A percentile compares a stretch with the other conserved stretches of the same genome.
Conservation (phyloP, 2,888 invertebrate species). For the Phanerotoma sp. region DNA sequence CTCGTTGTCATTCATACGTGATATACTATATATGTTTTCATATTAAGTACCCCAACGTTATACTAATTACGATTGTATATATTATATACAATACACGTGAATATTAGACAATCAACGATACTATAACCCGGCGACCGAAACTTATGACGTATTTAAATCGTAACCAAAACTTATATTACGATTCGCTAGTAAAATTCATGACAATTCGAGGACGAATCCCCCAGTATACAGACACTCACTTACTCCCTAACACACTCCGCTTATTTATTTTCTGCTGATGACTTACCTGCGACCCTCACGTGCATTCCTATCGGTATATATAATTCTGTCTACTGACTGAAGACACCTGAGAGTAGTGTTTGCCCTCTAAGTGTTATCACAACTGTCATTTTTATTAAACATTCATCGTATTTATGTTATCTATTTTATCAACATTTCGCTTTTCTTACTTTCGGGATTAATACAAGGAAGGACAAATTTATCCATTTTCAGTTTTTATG, state of each 20-base stretch:
- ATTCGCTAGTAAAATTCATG: slow-evolving; percentile 7
- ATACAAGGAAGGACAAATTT: too few relatives aligned
- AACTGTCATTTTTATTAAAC: neutral
- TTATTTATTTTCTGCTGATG: slow-evolving; percentile 22
- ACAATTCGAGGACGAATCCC: slow-evolving; percentile 17
- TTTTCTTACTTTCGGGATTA: too few relatives aligned
- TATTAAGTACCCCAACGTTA: too few relatives aligned
- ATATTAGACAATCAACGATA: neutral
- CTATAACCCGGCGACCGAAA: neutral
- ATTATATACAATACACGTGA: too few relatives aligned
- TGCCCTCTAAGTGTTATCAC: slow-evolving; percentile 10
- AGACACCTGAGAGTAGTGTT: slow-evolving; percentile 38
- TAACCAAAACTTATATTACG: slow-evolving; percentile 11
- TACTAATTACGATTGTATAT: too few relatives aligned
- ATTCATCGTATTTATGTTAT: neutral
- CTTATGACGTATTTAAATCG: neutral
- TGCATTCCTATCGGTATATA: slow-evolving; percentile 38
- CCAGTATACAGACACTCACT: too few relatives aligned
- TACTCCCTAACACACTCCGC: slow-evolving; percentile 11
- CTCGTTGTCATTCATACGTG: neutral
- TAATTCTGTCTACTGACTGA: slow-evolving; percentile 35
- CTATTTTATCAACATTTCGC: too few relatives aligned
- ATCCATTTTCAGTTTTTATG: too few relatives aligned
- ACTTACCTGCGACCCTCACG: slow-evolving; percentile 31
- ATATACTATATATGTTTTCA: neutral